These are phyloP conservation scores for Harmothoe impar DNA, from an alignment of 2,888 invertebrate species.

Conservation along the genomic window DNA sequence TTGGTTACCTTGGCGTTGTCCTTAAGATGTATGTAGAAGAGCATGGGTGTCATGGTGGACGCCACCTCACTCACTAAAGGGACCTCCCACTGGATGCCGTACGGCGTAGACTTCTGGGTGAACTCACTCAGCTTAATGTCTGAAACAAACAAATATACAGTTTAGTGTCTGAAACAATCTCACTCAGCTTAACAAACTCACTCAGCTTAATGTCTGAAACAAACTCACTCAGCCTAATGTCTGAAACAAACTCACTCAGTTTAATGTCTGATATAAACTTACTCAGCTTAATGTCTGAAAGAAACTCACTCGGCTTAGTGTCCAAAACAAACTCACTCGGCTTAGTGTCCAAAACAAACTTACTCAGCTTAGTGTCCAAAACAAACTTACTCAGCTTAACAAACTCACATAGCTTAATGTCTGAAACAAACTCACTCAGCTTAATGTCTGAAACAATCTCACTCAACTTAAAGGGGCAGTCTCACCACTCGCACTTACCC, in stretches of 20 bases:
- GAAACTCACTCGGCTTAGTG: neutral
- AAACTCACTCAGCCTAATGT: too few relatives aligned
- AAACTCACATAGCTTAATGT: neutral
- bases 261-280: too few relatives aligned
- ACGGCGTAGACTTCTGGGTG: conserved; percentile 15
- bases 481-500: too few relatives aligned
- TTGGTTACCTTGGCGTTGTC: conserved; percentile 4
- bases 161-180: neutral
- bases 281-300: conserved; percentile 5
- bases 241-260: too few relatives aligned
- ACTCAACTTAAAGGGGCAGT: too few relatives aligned
- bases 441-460: neutral
- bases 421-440: neutral
- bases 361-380: too few relatives aligned
- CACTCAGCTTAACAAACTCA: too few relatives aligned
- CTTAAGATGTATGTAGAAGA: conserved; percentile 50
- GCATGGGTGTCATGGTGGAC: neutral
- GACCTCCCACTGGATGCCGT: conserved; percentile 47
- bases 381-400: too few relatives aligned
- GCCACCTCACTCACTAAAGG: neutral
- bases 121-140: neutral
- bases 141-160: neutral
- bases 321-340: too few relatives aligned
- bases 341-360: too few relatives aligned
- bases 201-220: too few relatives aligned